phyloP scores from a whole-genome alignment of 2,797 vertebrate genomes.

The Alca torda region DNA sequence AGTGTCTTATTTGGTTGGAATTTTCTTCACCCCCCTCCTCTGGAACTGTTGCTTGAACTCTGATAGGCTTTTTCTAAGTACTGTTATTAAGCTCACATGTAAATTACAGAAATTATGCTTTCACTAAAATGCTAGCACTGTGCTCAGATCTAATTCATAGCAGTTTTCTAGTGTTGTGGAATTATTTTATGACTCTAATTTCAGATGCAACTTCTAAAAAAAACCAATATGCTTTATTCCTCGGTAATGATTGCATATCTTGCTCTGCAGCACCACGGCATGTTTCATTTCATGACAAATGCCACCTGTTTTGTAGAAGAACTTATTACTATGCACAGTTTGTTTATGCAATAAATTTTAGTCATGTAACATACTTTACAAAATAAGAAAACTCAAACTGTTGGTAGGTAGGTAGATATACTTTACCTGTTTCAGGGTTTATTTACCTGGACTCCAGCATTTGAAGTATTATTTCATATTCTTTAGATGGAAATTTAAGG shows the following conservation, averaged over 20 bases:
- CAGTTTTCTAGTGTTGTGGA: not conserved
- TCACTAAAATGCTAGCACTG: slow-evolving; percentile 20
- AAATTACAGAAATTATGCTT: slow-evolving; percentile 23
- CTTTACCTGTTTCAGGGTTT: not conserved
- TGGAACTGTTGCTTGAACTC: not conserved
- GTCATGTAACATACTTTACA: not conserved
- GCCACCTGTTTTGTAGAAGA: slow-evolving; percentile 25
- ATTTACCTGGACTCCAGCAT: not conserved
- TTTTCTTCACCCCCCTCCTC: not conserved
- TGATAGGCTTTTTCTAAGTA: slow-evolving; percentile 19
- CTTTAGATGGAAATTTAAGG: not conserved
- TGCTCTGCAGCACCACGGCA: not conserved
- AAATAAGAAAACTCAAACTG: not conserved
- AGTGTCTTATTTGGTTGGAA: not conserved
- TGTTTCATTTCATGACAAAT: not conserved
- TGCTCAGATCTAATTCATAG: slow-evolving; percentile 27
- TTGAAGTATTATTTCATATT: slow-evolving; percentile 13
- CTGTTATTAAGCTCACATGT: slow-evolving; percentile 1
- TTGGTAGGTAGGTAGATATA: not conserved
- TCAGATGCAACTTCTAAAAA: slow-evolving; percentile 4
- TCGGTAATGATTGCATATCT: not conserved
- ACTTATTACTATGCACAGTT: slow-evolving; percentile 18
- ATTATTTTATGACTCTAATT: slow-evolving; percentile 27
- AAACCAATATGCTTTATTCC: not conserved
- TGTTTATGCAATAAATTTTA: not conserved